Evolutionary conservation across 2,797 vertebrate genomes (phyloP).

Genomic region (Syngnathus acus): DNA sequence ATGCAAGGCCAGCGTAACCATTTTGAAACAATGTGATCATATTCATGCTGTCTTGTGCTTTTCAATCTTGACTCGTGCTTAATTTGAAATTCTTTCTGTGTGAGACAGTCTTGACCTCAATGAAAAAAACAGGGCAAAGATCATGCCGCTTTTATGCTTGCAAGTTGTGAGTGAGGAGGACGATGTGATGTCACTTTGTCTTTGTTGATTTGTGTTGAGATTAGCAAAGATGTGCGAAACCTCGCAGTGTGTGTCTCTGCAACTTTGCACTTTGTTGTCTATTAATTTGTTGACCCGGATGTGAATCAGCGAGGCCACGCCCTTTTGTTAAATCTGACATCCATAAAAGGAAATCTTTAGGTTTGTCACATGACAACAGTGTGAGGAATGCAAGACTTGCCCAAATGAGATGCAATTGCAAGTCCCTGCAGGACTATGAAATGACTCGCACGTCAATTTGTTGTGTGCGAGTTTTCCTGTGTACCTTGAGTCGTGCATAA

Average conservation of each 20-base stretch:
- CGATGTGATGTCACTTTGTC: constrained; percentile 7
- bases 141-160: background rate
- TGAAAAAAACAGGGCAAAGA: background rate
- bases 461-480: background rate
- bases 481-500: background rate
- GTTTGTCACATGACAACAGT: constrained; percentile 78
- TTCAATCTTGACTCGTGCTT: background rate
- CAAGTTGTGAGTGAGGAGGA: background rate
- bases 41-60: background rate
- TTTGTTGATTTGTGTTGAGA: constrained; percentile 19
- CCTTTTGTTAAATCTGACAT: constrained; percentile 58
- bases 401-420: constrained; percentile 72
- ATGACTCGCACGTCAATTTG: constrained; percentile 17
- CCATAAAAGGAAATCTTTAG: constrained; percentile 83
- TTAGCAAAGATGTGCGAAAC: constrained; percentile 24
- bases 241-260: constrained; percentile 15
- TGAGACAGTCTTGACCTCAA: background rate
- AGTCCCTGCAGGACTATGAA: constrained; percentile 45
- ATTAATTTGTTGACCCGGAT: constrained; percentile 36
- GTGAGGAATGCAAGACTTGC: constrained; percentile 70
- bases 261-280: constrained; percentile 15
- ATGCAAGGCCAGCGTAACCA: background rate
- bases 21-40: background rate
- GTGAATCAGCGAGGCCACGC: constrained; percentile 58
- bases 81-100: background rate